Evolutionary conservation across 1,140 invertebrate genomes (phyloP), one percentile per base, ranked within the genome.

Genomic region (Cheumatopsyche charites): DNA sequence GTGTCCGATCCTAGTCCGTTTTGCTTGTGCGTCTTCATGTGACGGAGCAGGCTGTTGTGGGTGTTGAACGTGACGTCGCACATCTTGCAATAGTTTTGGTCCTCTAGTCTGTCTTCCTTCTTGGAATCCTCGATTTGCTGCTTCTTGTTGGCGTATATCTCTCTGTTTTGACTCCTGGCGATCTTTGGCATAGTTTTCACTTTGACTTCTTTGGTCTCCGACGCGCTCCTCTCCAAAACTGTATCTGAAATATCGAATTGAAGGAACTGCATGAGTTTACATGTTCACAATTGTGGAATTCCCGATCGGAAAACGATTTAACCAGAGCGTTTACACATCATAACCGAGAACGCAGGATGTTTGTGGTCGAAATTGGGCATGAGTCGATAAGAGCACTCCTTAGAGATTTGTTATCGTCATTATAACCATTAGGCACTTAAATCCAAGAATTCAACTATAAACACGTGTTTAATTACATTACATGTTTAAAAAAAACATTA

Each of bases 31-130:
- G 90, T 93, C 65, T 91, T 85, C 83, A 92, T 88, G 79, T 95
- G 94, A 23, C 93, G 83, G 78, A 94, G 92, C 92, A 96, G 94
- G 79, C 94, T 94, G 13, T 92, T 92, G 80, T 94, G 95, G 1
- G 93, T 95, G 29, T 92, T 94, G 82, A 95, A 96, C 1, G 91
- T 89, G 80, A 93, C 88, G 19, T 89, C 86, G 80, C 93, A 95
- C 74, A 88, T 87, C 76, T 88, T 88, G 80, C 94, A 95, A 76
- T 89, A 55, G 6, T 65, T 49, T 36, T 71, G 71, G n/a, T 68
- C 58, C 58, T 63, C 67, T 29, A 47, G 19, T 49, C 68, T 71
- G 23, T 68, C 73, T 15, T 55, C 19, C 5, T 63, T 67, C 11
- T 66, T 43, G 23, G 19, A 4, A 25, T 58, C 55, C 12, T 4